Conservation (phyloP, 53 echinoderm and acorn worm genomes). For the Stichopus horrens region DNA sequence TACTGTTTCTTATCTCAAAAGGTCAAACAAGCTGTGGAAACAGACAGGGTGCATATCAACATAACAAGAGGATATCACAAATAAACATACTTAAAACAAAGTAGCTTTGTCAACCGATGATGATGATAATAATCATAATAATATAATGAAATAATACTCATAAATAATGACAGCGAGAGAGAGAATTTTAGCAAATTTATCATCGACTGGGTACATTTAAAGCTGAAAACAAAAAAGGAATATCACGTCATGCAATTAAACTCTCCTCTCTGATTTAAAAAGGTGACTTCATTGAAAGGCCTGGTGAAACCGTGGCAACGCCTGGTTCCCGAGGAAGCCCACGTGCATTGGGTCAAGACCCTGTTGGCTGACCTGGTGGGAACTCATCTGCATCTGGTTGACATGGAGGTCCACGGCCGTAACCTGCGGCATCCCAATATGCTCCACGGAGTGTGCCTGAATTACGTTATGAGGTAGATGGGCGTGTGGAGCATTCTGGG, state of each 20-base stretch:
- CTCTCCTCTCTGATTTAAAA: slow-evolving; percentile 16
- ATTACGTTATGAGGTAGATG: slow-evolving; percentile 73
- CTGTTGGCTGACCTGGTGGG: slow-evolving; percentile 56
- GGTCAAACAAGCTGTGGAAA: slow-evolving; percentile 42
- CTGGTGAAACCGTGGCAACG: slow-evolving; percentile 94
- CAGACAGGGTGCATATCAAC: slow-evolving; percentile 7
- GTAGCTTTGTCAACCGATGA: background rate
- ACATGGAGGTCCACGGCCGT: slow-evolving; percentile 65
- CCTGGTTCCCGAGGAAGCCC: slow-evolving; percentile 74
- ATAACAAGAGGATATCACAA: background rate
- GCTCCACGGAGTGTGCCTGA: slow-evolving; percentile 55
- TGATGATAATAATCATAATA: background rate
- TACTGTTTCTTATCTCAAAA: background rate
- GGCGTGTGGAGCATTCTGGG: slow-evolving; percentile 70
- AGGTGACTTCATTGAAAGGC: slow-evolving; percentile 86
- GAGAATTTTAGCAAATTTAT: background rate
- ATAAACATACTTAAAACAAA: background rate
- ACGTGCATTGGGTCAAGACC: slow-evolving; percentile 63
- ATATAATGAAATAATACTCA: background rate
- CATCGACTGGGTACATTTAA: slow-evolving; percentile 9
- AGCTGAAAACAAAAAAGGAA: slow-evolving; percentile 38
- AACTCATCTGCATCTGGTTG: slow-evolving; percentile 60
- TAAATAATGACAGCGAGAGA: background rate
- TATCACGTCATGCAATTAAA: slow-evolving; percentile 42
- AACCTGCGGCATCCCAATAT: slow-evolving; percentile 54